Evolutionary conservation across 2,888 invertebrate genomes (phyloP), one percentile per base, ranked within the genome.

Genomic region (Helobdella robusta): DNA sequence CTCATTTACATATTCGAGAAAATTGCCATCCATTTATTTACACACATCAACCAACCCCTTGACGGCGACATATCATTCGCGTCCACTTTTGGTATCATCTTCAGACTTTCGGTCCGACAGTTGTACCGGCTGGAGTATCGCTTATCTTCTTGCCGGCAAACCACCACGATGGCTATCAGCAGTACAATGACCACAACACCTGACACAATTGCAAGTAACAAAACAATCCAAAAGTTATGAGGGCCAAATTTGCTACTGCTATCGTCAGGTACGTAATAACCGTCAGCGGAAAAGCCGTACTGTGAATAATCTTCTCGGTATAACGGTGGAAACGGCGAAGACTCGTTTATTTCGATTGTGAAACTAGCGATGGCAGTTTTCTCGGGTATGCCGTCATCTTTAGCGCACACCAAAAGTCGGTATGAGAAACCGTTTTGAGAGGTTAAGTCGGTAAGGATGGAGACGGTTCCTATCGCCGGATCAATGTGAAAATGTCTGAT

Each of bases 121-220:
- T 63, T 63, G 34, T 63, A 52, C 11, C 63, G 18, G 25, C 36
- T 35, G 32, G 52, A 35, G 25, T 34, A 52, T 1, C 52, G 34
- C 50, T 35, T 50, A 35, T 52, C 50, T n/a, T 52, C 52, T 32
- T 63, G 63, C n/a, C 52, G 63, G 18, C 52, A 50, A 0, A 63
- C 48, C 23, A 48, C 52, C 52, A 52, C 63, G 1, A 63, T 52
- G 63, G 52, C 35, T 2, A 63, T 35, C 35, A 63, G 18, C 18
- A 63, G 63, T 34, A 52, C n/a, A 46, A 63, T 48, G 25, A 52
- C 52, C 11, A 63, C 63, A n/a, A 63, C 32, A 28, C 50, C 63
- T 8, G 63, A 63, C 35, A 63, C 25, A 52, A 63, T 28, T 6
- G 63, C 63, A 28, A 63, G 32, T 20, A 63, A 35, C 40, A 63